Evolutionary conservation across 2,113 vertebrate species (phyloP).

Genomic region (Madoqua kirkii): DNA sequence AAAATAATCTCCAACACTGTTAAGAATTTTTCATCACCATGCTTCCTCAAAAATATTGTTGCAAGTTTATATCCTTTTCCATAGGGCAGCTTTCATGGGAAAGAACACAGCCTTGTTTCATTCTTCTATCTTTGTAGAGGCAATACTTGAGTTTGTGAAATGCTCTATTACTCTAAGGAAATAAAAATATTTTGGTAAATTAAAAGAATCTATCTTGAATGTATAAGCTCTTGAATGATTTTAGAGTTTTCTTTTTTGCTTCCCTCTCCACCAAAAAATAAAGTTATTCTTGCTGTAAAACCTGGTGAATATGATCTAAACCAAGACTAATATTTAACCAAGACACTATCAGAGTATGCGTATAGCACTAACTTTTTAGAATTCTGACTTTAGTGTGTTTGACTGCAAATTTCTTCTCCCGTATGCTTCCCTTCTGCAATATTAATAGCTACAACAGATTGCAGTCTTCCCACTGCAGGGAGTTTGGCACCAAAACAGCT

Average conservation of each 20-base stretch:
- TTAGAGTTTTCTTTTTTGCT: not conserved
- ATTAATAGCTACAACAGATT: constrained; percentile 64
- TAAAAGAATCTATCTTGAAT: not conserved
- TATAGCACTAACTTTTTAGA: not conserved
- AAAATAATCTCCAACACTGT: not conserved
- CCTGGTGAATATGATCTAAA: not conserved
- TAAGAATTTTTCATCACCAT: not conserved
- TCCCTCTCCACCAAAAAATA: not conserved
- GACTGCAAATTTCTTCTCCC: not conserved
- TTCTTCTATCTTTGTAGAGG: not conserved
- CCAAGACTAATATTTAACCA: not conserved
- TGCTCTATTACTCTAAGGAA: not conserved
- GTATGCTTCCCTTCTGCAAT: constrained; percentile 12
- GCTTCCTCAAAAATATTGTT: not conserved
- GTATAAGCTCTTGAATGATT: not conserved
- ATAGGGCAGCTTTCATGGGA: not conserved
- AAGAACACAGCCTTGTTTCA: not conserved
- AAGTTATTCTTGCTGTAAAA: not conserved
- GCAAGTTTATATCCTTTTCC: not conserved
- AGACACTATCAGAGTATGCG: not conserved
- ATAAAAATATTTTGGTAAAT: constrained; percentile 8
- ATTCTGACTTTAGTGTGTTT: not conserved
- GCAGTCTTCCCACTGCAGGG: constrained; percentile 41
- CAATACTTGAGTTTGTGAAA: not conserved
- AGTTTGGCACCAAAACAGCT: constrained; percentile 51